Evolutionary conservation across 1,140 invertebrate genomes (phyloP).

Genomic region (Reticulitermes speratus): DNA sequence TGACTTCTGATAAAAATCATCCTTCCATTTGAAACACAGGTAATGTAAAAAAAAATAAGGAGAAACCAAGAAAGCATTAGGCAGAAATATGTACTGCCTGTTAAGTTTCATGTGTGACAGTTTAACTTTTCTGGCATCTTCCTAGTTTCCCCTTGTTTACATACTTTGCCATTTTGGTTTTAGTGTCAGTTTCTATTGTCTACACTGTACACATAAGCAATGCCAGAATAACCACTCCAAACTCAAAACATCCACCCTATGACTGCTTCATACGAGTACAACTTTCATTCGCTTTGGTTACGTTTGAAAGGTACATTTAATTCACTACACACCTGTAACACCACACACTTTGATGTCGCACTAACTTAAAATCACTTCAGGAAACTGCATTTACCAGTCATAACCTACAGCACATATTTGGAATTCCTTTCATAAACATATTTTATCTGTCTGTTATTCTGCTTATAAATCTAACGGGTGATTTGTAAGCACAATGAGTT

Average conservation of each 20-base stretch:
- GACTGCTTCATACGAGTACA: background rate
- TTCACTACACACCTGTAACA: background rate
- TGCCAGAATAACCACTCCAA: background rate
- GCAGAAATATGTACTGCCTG: background rate
- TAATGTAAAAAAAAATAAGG: slow-evolving; percentile 11
- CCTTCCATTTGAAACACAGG: slow-evolving; percentile 2
- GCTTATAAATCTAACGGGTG: background rate
- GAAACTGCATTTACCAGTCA: background rate
- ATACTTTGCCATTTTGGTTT: background rate
- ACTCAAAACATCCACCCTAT: background rate
- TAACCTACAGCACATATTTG: background rate
- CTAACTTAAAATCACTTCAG: background rate
- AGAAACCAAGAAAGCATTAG: background rate
- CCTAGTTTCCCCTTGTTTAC: background rate
- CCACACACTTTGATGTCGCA: background rate
- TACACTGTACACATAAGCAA: background rate
- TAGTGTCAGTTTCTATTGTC: slow-evolving; percentile 2
- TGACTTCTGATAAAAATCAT: background rate
- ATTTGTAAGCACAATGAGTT: too few relatives aligned
- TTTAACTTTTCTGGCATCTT: too few relatives aligned
- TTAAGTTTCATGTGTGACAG: background rate
- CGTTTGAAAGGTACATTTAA: slow-evolving; percentile 16
- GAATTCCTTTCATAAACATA: background rate
- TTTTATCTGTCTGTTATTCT: background rate
- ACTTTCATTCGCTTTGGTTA: slow-evolving; percentile 6